Conservation (phyloP, 1,140 invertebrate genomes). For the Leptinotarsa lineolata region DNA sequence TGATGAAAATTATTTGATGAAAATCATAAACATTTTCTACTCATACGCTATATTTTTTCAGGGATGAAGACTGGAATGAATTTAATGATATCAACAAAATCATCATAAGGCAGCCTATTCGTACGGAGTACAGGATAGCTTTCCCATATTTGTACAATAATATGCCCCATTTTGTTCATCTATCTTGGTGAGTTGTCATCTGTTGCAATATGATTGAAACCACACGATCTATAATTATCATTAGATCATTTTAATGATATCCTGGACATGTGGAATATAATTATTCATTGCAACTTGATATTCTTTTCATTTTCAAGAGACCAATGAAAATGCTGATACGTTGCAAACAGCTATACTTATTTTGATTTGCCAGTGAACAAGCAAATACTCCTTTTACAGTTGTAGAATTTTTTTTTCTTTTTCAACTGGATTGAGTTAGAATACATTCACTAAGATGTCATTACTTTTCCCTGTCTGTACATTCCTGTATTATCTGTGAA, state of each 20-base stretch:
- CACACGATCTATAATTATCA: conserved; percentile 57
- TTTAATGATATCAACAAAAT: conserved; percentile 99
- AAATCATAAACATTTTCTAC: neutral
- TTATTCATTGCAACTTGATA: conserved; percentile 55
- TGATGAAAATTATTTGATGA: neutral
- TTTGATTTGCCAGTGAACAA: neutral
- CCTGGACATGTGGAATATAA: conserved; percentile 62
- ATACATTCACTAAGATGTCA: no score
- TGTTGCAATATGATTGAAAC: conserved; percentile 24
- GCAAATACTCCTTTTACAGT: no score
- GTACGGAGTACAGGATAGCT: conserved; percentile 98
- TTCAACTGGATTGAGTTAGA: no score
- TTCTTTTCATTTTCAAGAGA: conserved; percentile 56
- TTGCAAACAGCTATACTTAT: conserved; percentile 49
- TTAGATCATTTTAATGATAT: conserved; percentile 29
- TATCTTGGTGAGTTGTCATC: conserved; percentile 80
- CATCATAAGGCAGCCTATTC: conserved; percentile 96
- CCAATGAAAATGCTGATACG: conserved; percentile 59
- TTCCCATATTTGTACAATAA: conserved; percentile 99
- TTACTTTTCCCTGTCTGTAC: no score
- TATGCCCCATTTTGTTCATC: conserved; percentile 92
- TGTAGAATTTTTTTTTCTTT: no score
- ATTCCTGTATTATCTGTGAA: neutral
- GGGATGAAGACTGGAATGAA: conserved; percentile 99
- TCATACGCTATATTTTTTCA: conserved; percentile 54